These are phyloP conservation scores for Thamnophis sirtalis DNA, from an alignment of 2,113 vertebrate species.

Conservation along the genomic window DNA sequence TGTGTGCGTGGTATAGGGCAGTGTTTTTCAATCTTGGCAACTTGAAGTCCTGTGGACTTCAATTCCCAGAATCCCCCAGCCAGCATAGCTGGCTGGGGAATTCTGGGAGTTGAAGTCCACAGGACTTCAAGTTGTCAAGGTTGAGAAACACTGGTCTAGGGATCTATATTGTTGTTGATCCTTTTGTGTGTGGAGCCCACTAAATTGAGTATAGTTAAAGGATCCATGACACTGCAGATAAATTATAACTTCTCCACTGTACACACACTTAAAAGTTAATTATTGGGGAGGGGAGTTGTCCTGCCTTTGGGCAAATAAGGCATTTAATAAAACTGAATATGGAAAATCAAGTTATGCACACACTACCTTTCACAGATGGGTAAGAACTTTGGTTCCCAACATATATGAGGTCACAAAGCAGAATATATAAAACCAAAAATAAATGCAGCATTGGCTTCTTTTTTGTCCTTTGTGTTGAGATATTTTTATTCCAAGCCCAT, in stretches of 20 bases:
- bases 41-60: no score
- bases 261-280: not conserved
- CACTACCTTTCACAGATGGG: not conserved
- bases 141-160: no score
- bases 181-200: not conserved
- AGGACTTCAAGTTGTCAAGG: no score
- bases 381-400: not conserved
- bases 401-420: not conserved
- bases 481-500: not conserved
- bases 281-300: not conserved
- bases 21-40: no score
- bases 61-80: no score
- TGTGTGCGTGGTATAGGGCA: not conserved
- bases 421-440: not conserved
- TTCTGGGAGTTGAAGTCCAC: no score
- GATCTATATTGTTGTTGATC: not conserved
- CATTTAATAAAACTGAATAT: not conserved
- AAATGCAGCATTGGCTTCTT: no score
- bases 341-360: not conserved
- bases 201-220: not conserved
- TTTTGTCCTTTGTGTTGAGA: not conserved
- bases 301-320: not conserved
- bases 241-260: not conserved
- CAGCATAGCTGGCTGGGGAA: no score
- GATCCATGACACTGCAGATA: not conserved